Evolutionary conservation across 2,113 vertebrate genomes (phyloP), one percentile per base, ranked within the genome.

Genomic region (Vanacampus margaritifer): DNA sequence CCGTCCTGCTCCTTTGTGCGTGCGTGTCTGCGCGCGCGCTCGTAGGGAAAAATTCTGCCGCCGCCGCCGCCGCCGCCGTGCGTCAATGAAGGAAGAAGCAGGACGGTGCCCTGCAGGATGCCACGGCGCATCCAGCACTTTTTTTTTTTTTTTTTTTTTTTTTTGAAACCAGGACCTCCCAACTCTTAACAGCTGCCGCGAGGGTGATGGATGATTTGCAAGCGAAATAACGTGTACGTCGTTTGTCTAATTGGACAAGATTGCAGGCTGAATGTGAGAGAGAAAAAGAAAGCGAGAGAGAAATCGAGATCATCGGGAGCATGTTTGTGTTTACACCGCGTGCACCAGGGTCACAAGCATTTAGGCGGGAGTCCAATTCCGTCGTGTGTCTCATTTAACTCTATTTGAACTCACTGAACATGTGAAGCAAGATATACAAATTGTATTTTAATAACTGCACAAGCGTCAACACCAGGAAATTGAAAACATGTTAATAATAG

Each of bases 1-100:
- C 78, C 81, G 85, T 89, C 91, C 90, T 90, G 90, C 72, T 81
- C 66, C 48, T 23, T 11, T 67, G 76, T 78, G 83, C 74, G 63
- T 72, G 78, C 62, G 61, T 61, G 35, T 67, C 69, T 68, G 67
- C 59, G 71, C 73, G 59, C 65, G 74, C 57, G 71, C 51, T 28
- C 53, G 64, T 65, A 62, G 61, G 69, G 60, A 41, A 41, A n/a
- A 54, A 26, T 54, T 26, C 51, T 64, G 71, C 58, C 77, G 56
- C 43, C 43, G 28, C 28, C 2, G 71, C 58, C 77, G 56, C 43
- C 43, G 28, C 28, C 2, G 43, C 71, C 67, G 59, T 79, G 72
- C 80, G 77, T 75, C 83, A 85, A 86, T 78, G 78, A 65, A 63
- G 67, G 72, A 80, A 73, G 80, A 79, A 74, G 81, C 81, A 80